Evolutionary conservation across 2,797 vertebrate species (phyloP).

Genomic region (Sebastes cheni): DNA sequence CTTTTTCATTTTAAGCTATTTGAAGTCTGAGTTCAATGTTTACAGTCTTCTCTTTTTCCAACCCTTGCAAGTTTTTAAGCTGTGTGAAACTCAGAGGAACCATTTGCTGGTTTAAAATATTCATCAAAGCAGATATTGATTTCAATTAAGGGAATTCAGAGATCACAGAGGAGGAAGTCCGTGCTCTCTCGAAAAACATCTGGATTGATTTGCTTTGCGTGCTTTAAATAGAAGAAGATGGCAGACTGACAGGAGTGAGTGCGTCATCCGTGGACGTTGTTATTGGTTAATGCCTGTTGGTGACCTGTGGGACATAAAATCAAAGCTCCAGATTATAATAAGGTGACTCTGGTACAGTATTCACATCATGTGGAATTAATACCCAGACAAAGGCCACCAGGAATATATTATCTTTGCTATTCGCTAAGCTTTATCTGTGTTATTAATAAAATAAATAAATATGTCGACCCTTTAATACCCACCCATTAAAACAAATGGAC

Average conservation of each 20-base stretch:
- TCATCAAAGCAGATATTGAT: conserved; percentile 45
- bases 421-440: background rate
- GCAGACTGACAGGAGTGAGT: background rate
- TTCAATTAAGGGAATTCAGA: background rate
- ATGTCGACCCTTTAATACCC: background rate
- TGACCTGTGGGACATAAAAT: background rate
- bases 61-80: background rate
- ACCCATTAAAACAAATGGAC: background rate
- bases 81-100: background rate
- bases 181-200: background rate
- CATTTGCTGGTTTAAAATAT: conserved; percentile 18
- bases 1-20: background rate
- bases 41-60: background rate
- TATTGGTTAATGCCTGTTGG: background rate
- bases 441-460: background rate
- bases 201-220: background rate
- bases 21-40: background rate
- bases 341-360: background rate
- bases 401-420: background rate
- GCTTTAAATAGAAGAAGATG: background rate
- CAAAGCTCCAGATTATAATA: background rate
- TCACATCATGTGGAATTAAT: background rate
- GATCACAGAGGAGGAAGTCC: background rate
- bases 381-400: background rate
- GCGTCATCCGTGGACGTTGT: background rate